Base-by-base conservation (phyloP, 2,113 vertebrate species). In the Merops nubicus region DNA sequence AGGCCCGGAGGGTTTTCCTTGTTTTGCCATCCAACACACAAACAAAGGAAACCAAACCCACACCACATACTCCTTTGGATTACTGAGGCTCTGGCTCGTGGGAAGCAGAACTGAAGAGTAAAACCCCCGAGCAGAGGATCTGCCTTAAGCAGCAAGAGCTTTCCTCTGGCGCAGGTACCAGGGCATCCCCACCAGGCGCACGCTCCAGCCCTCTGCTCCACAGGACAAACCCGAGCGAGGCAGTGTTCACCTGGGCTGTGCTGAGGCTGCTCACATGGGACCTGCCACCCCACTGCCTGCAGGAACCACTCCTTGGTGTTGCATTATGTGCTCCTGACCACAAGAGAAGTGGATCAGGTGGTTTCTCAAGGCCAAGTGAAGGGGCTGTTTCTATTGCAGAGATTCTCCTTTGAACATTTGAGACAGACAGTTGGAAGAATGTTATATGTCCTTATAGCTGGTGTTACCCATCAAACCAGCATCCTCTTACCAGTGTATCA, bases 221-320 rank as follows among this genome's bases (percentile, higher is more conserved):
- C 51, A 91, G 43, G 78, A 34, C 33, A 29, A 73, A 8, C 8
- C 40, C 3, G 0, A 73, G 54, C 13, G 15, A 20, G 0, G 0
- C 40, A 69, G 48, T 47, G 51, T 5, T 0, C 2, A 2, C 1
- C 5, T 62, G 70, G 50, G 53, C 48, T 79, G 53, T 72, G 13
- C 80, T 40, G 47, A 18, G 42, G 51, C 48, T 28, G 74, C 48
- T 38, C 23, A 6, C 11, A 0, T 5, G 33, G 13, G 34, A n/a
- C 21, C 62, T 47, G 31, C n/a, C 31, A 25, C 11, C 77, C 57
- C 42, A 2, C 31, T 14, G 43, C 47, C 17, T 23, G 57, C 42
- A n/a, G 79, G 42, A 88, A 3, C 51, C 57, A 42, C 19, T 1
- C 51, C 47, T 62, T 21, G 11, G 17, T 47, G 42, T 57, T 59